Percentiles rank a stretch among this genome's conserved stretches.
Evolutionary conservation across 1,140 invertebrate species (phyloP).

Genomic region (Ceratosolen fusciceps): DNA sequence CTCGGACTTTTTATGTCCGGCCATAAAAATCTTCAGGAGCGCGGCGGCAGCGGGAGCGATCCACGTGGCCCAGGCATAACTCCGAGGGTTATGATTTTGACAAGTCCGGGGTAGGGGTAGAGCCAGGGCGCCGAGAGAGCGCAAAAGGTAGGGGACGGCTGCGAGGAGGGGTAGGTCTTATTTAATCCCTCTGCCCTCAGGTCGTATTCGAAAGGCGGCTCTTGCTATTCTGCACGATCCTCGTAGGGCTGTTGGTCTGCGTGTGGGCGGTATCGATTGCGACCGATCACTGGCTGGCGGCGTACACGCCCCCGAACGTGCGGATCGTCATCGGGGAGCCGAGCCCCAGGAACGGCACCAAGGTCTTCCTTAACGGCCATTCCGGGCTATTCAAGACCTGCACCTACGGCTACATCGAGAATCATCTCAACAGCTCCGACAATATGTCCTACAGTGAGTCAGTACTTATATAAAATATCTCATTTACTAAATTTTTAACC

Average conservation of each 20-base stretch:
- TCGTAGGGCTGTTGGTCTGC: slow-evolving; percentile 77
- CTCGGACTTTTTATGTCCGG: too few species aligned
- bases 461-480: too few species aligned
- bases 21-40: too few species aligned
- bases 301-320: slow-evolving; percentile 68
- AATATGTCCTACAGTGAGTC: slow-evolving; percentile 60
- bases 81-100: too few species aligned
- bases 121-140: too few species aligned
- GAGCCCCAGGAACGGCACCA: slow-evolving; percentile 72
- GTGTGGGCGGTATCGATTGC: slow-evolving; percentile 83
- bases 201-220: slow-evolving; percentile 80
- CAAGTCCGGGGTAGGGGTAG: too few species aligned
- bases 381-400: slow-evolving; percentile 82
- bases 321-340: slow-evolving; percentile 65
- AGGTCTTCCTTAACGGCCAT: slow-evolving; percentile 74
- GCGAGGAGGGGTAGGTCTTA: not conserved
- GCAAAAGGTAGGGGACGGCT: not conserved
- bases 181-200: slow-evolving; percentile 53
- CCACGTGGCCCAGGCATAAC: too few species aligned
- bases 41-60: too few species aligned
- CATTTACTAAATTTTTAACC: not conserved
- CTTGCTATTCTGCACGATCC: slow-evolving; percentile 78
- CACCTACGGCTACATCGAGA: slow-evolving; percentile 60
- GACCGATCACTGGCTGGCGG: slow-evolving; percentile 82
- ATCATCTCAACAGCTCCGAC: slow-evolving; percentile 49